These are phyloP conservation scores for Gymnopithys bicolor DNA, from an alignment of 2,797 vertebrate genomes.

Conservation along the genomic window DNA sequence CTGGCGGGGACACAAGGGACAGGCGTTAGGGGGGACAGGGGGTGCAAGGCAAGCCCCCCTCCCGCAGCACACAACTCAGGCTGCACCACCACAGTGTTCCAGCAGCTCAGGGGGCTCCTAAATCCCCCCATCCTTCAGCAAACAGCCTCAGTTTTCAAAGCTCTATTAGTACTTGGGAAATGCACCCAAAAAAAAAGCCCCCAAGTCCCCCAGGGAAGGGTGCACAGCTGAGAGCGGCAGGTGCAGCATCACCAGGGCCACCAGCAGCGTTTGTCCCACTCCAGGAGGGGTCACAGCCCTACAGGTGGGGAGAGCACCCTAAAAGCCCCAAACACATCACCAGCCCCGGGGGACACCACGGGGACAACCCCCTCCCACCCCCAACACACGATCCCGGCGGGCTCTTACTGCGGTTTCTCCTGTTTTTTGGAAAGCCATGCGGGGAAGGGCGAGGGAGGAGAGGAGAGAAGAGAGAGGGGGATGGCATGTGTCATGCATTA, in stretches of 20 bases:
- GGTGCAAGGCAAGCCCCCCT: neutral
- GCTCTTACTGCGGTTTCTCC: slow-evolving; percentile 56
- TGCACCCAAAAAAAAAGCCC: neutral
- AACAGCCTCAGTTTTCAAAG: neutral
- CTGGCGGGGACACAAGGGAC: slow-evolving; percentile 67
- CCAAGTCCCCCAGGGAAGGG: neutral
- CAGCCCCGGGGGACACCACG: fast-evolving
- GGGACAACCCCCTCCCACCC: neutral
- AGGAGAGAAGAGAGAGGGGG: slow-evolving; percentile 16
- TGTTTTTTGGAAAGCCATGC: slow-evolving; percentile 38
- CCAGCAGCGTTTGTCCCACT: neutral
- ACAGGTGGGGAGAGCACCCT: neutral
- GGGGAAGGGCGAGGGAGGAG: neutral
- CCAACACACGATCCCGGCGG: neutral
- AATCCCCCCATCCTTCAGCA: neutral
- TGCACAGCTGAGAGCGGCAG: too few species aligned
- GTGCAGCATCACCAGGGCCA: neutral
- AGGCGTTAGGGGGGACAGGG: fast-evolving
- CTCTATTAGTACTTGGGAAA: neutral
- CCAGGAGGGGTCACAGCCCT: fast-evolving
- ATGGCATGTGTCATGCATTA: neutral
- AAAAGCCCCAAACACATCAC: neutral
- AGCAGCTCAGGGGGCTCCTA: neutral
- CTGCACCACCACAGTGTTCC: fast-evolving
- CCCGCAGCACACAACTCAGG: neutral